phyloP scores from a whole-genome alignment of 2,797 vertebrate species.

The Helarctos malayanus region DNA sequence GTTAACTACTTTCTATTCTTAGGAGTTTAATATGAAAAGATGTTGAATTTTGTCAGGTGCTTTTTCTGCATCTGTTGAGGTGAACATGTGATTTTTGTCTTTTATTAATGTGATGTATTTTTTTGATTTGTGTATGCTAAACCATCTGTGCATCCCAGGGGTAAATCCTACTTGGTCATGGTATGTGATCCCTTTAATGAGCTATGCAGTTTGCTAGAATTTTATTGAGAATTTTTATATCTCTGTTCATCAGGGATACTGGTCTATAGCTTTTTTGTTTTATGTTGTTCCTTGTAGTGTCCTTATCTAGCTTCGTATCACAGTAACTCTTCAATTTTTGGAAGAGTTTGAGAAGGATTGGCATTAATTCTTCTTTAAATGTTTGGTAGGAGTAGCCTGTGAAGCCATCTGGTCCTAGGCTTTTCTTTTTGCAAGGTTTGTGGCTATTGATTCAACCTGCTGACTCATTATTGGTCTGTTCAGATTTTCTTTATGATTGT shows the following conservation, averaged over 20 bases:
- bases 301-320: background rate
- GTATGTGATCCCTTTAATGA: background rate
- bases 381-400: background rate
- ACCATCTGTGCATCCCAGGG: background rate
- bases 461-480: background rate
- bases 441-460: background rate
- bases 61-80: background rate
- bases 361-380: background rate
- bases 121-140: background rate
- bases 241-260: background rate
- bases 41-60: background rate
- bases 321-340: background rate
- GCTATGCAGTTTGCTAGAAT: background rate
- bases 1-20: background rate
- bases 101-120: background rate
- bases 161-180: background rate
- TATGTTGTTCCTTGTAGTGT: background rate
- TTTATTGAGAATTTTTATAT: background rate
- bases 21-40: background rate
- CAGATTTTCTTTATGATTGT: background rate
- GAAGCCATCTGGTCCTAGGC: background rate
- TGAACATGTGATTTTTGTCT: background rate
- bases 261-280: background rate
- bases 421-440: background rate
- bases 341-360: background rate